Conservation (phyloP, 2,888 invertebrate species). For the Pammene aurita region DNA sequence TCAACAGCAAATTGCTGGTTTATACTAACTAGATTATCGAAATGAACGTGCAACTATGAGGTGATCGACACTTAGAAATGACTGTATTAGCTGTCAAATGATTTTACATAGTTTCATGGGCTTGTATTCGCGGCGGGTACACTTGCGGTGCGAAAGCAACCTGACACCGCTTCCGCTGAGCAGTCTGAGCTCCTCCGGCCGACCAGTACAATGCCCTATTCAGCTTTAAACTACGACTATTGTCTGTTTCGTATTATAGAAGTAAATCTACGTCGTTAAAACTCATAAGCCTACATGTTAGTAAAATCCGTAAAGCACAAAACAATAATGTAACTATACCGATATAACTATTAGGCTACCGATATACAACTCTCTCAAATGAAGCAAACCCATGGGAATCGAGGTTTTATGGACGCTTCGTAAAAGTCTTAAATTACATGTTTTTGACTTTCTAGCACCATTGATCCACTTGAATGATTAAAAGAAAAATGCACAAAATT, state of each 20-base stretch:
- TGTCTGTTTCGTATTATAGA: slow-evolving; percentile 2
- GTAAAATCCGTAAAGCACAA: no score
- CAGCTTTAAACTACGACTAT: slow-evolving; percentile 31
- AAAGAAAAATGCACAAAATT: not conserved
- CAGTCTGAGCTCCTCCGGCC: slow-evolving; percentile 30
- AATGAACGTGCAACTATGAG: no score
- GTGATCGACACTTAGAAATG: no score
- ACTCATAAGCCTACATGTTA: no score
- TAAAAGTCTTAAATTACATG: not conserved
- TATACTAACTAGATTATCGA: not conserved
- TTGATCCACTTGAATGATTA: not conserved
- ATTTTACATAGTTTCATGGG: not conserved
- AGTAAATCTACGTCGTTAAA: slow-evolving; percentile 9
- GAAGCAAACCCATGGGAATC: no score
- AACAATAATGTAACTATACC: no score
- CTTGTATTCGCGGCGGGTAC: slow-evolving; percentile 42
- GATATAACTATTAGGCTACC: no score
- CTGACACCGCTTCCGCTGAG: slow-evolving; percentile 47
- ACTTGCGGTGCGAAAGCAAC: slow-evolving; percentile 55
- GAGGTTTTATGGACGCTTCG: not conserved
- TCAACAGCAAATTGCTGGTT: not conserved
- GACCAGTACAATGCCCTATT: slow-evolving; percentile 39
- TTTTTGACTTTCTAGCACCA: not conserved
- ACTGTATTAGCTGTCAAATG: no score
- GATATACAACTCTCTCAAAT: no score